These are phyloP conservation scores for Serripes groenlandicus DNA, from an alignment of 2,888 invertebrate genomes.

Conservation along the genomic window DNA sequence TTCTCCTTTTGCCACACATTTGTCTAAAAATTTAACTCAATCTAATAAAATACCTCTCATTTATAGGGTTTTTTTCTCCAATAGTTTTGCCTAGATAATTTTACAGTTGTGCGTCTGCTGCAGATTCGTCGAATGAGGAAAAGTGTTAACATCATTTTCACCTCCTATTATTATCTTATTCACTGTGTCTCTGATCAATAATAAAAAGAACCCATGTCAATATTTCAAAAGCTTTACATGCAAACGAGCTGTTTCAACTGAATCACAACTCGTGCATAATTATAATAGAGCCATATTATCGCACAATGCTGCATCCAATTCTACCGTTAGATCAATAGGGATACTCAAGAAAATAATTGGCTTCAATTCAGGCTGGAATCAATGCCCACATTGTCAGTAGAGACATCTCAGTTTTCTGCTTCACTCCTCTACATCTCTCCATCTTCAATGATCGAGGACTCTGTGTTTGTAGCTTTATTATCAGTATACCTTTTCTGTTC, in stretches of 20 bases:
- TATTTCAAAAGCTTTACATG: slow-evolving; percentile 35
- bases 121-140: no score
- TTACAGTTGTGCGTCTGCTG: no score
- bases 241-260: slow-evolving; percentile 32
- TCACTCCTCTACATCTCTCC: neutral
- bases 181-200: slow-evolving; percentile 3
- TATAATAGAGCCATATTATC: slow-evolving; percentile 38
- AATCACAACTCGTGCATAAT: slow-evolving; percentile 32
- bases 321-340: slow-evolving; percentile 48
- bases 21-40: no score
- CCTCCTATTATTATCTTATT: neutral
- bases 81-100: no score
- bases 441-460: no score
- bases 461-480: no score
- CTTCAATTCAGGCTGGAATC: slow-evolving; percentile 41
- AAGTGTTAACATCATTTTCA: no score
- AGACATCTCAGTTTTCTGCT: slow-evolving; percentile 12
- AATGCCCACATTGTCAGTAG: slow-evolving; percentile 23
- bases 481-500: no score
- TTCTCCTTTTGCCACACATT: no score
- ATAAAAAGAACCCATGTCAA: neutral
- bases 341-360: slow-evolving; percentile 53
- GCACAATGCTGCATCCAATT: slow-evolving; percentile 39
- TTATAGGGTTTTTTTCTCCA: no score
- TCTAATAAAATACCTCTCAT: no score